Percentiles rank a stretch among this genome's conserved stretches.
Evolutionary conservation across 2,113 vertebrate genomes (phyloP).

Genomic region (Apteryx owenii): DNA sequence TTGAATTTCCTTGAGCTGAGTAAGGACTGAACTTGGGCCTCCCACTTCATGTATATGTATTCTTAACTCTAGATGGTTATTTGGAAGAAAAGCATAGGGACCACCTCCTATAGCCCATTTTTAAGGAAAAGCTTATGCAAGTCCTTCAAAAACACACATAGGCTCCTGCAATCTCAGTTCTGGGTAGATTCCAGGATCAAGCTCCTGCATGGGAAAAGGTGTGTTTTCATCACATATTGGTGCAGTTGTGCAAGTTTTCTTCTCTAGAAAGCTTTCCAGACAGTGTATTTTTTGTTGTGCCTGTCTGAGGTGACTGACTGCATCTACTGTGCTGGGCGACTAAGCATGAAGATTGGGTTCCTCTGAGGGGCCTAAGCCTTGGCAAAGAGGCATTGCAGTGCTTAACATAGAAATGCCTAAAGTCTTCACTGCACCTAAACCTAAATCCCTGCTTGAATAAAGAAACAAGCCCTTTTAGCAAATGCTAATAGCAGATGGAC

Average conservation of each 20-base stretch:
- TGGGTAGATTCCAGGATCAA: background rate
- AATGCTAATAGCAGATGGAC: background rate
- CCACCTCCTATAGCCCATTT: background rate
- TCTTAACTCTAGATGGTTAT: background rate
- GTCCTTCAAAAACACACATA: background rate
- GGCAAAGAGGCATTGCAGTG: background rate
- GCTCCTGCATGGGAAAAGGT: background rate
- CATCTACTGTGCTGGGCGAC: background rate
- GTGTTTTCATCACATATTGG: background rate
- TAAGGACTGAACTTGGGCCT: background rate
- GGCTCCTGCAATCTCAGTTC: background rate
- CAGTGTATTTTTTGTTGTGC: background rate
- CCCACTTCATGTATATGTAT: background rate
- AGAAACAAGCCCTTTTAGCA: background rate
- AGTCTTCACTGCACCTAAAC: background rate
- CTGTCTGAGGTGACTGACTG: background rate
- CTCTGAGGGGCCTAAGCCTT: background rate
- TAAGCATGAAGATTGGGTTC: background rate
- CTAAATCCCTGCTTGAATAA: background rate
- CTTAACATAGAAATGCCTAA: background rate
- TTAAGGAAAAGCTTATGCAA: background rate
- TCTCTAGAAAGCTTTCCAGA: background rate
- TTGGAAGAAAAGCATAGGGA: background rate
- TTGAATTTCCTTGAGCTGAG: background rate
- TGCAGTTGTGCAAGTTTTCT: background rate